Evolutionary conservation across 2,113 vertebrate species (phyloP).

Genomic region (Vulpes ferrilata): DNA sequence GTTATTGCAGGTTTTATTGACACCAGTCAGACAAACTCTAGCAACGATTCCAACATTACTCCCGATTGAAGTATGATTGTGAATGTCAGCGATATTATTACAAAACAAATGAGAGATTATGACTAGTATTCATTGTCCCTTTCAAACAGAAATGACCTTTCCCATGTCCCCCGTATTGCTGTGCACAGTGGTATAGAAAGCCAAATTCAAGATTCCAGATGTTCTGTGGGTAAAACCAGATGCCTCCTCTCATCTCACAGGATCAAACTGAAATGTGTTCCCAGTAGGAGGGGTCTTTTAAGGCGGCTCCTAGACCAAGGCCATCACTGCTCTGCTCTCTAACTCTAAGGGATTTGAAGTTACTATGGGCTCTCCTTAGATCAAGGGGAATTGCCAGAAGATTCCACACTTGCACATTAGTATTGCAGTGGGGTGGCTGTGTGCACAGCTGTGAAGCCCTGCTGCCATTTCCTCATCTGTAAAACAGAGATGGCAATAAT

Average conservation of each 20-base stretch:
- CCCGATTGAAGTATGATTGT: not conserved
- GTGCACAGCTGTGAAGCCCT: not conserved
- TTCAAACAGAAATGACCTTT: not conserved
- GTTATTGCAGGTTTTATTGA: not conserved
- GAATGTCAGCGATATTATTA: not conserved
- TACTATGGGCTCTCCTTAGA: not conserved
- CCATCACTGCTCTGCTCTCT: not conserved
- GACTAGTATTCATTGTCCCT: not conserved
- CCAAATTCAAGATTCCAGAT: not conserved
- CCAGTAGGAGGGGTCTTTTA: not conserved
- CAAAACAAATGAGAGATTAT: not conserved
- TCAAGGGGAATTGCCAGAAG: not conserved
- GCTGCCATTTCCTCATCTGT: not conserved
- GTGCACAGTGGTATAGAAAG: not conserved
- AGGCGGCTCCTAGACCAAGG: not conserved
- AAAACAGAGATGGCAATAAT: not conserved
- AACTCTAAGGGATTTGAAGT: not conserved
- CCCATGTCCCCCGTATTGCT: fast-evolving
- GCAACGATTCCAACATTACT: not conserved
- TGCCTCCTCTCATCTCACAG: not conserved
- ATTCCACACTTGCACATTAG: not conserved
- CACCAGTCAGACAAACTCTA: not conserved
- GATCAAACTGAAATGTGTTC: not conserved
- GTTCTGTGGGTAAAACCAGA: not conserved
- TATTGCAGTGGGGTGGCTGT: too few species aligned